Percentiles rank a stretch among this genome's conserved stretches.
Evolutionary conservation across 2,888 invertebrate genomes (phyloP).

Genomic region (Deroplatys truncata): DNA sequence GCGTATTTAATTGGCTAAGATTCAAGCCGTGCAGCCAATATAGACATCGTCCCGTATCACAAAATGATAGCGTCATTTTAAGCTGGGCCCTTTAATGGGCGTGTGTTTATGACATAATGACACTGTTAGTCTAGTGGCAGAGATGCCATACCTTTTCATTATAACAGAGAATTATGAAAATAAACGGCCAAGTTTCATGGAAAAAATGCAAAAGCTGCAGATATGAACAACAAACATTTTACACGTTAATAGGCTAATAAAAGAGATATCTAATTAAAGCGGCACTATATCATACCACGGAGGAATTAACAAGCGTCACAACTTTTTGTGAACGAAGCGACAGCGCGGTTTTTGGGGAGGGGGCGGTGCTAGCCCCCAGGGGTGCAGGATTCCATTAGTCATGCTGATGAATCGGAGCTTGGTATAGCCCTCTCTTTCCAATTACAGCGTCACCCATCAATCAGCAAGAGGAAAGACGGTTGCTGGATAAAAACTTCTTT

Average conservation of each 20-base stretch:
- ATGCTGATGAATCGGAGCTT: constrained; percentile 10
- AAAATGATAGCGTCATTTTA: background rate
- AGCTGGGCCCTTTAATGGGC: background rate
- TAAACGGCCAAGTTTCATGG: background rate
- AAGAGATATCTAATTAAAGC: background rate
- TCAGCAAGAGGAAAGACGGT: background rate
- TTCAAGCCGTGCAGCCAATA: too few relatives aligned
- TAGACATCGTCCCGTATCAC: too few relatives aligned
- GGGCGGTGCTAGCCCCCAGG: background rate
- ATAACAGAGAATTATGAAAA: background rate
- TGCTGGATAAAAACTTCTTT: background rate
- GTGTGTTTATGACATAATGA: background rate
- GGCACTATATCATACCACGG: background rate
- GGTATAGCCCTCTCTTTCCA: background rate
- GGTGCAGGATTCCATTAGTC: constrained; percentile 7
- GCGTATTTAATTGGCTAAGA: too few relatives aligned
- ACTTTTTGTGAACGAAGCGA: background rate
- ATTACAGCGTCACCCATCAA: background rate
- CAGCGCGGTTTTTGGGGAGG: background rate
- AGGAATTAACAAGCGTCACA: background rate
- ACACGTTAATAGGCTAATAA: background rate
- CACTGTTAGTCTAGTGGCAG: background rate
- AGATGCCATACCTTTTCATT: background rate
- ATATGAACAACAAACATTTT: background rate
- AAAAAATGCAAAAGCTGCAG: background rate